phyloP scores from a whole-genome alignment of 92 coral and sea anemone genomes.

The Palythoa heliodiscus region DNA sequence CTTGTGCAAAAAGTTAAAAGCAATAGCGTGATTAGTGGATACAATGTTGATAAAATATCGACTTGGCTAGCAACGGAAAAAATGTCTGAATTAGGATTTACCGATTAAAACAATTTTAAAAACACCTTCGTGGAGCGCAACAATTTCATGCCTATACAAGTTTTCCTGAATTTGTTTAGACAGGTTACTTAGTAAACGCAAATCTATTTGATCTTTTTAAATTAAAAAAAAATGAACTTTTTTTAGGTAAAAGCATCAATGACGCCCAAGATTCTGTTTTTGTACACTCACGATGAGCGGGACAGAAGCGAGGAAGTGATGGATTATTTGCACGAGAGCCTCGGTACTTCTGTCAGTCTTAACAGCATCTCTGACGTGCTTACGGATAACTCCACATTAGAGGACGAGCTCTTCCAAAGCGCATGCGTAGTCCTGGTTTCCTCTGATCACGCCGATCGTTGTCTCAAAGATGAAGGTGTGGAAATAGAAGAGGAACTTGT shows the following conservation, averaged over 20 bases:
- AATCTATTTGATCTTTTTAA: too few relatives aligned
- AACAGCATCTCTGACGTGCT: slow-evolving; percentile 43
- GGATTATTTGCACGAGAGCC: slow-evolving; percentile 39
- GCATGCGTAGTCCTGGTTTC: slow-evolving; percentile 40
- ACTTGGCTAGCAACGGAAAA: too few relatives aligned
- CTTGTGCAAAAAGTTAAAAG: too few relatives aligned
- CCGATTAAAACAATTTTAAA: too few relatives aligned
- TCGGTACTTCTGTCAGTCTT: slow-evolving; percentile 33
- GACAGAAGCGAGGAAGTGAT: slow-evolving; percentile 45
- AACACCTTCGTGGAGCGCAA: too few relatives aligned
- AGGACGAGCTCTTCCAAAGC: slow-evolving; percentile 46
- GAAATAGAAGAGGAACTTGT: slow-evolving; percentile 36
- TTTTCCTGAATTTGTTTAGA: too few relatives aligned
- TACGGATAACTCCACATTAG: slow-evolving; percentile 34
- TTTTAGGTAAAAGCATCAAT: background rate
- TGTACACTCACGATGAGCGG: slow-evolving; percentile 41
- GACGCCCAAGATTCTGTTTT: slow-evolving; percentile 37
- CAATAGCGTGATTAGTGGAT: too few relatives aligned
- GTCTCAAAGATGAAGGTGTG: slow-evolving; percentile 21
- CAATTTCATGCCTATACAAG: too few relatives aligned
- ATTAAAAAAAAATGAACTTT: too few relatives aligned
- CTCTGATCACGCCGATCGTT: slow-evolving; percentile 26
- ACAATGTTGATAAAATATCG: too few relatives aligned
- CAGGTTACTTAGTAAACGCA: too few relatives aligned
- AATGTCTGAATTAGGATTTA: too few relatives aligned